Evolutionary conservation across 2,888 invertebrate genomes (phyloP), one percentile per base, ranked within the genome.

Genomic region (Melanargia galathea): DNA sequence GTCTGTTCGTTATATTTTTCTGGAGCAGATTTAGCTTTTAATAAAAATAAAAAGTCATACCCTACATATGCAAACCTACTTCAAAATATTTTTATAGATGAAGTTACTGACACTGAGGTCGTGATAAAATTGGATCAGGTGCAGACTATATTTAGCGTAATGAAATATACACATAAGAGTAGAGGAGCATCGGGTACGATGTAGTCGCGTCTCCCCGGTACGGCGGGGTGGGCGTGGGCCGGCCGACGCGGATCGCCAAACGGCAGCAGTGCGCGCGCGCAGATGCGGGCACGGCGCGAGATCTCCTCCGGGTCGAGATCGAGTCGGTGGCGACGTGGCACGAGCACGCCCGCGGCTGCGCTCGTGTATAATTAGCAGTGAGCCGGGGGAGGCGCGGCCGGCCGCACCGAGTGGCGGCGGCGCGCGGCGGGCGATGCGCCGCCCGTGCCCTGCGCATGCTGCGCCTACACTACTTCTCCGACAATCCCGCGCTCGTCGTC

Each of bases 401-500:
- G 86, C 90, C 89, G 88, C 87, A 83, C 88, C 83, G 81, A 82
- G 80, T 74, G 81, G 82, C 83, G 78, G 82, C 83, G 78, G 77
- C 83, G 78, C 78, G 87, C 86, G 82, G 77, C 83, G 78, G 78
- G 87, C 86, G 82, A 88, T 88, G 88, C 82, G 82, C 82, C 81
- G 88, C 86, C 81, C 88, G 91, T 79, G 79, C 76, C 78, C 79
- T 91, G 92, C 87, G 90, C 87, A 95, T 96, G 95, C 94, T 96
- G 93, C 95, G 95, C 85, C 92, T 96, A 92, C 95, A 96, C 85
- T 96, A 95, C 86, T 96, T 94, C 87, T 96, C 96, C 82, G 95
- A 96, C 92, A 93, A 94, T 90, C 94, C 94, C 84, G 92, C 94
- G 84, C 92, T 95, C 93, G 83, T 93, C 93, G 86, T 89, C 88